These are phyloP conservation scores for Poeciliopsis infans DNA, from an alignment of 2,797 vertebrate genomes.

Conservation along the genomic window DNA sequence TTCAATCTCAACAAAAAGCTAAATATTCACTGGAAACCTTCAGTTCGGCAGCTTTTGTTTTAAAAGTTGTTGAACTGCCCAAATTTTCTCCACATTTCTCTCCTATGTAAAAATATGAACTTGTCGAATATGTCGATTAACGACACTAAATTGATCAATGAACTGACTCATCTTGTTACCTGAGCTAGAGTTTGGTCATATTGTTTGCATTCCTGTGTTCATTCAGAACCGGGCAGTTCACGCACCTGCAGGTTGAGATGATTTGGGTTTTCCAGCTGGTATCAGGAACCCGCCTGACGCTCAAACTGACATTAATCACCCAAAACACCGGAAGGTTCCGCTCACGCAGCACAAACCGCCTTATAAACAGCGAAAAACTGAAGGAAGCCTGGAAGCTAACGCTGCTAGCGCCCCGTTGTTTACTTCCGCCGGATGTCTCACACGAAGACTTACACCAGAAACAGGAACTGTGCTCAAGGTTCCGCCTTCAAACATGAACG, in stretches of 20 bases:
- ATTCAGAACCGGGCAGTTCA: not conserved
- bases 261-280: not conserved
- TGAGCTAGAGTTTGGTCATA: not conserved
- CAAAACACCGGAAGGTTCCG: not conserved
- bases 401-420: not conserved
- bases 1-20: not conserved
- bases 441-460: not conserved
- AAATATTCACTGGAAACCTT: not conserved
- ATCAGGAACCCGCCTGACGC: not conserved
- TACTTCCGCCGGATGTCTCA: not conserved
- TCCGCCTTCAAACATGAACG: not conserved
- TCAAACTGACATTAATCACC: not conserved
- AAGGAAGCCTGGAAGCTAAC: not conserved
- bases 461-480: not conserved
- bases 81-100: not conserved
- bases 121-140: not conserved
- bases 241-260: not conserved
- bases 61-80: not conserved
- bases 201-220: not conserved
- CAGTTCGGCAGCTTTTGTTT: not conserved
- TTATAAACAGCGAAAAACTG: not conserved
- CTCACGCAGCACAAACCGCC: not conserved
- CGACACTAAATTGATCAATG: not conserved
- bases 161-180: not conserved
- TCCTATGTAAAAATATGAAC: not conserved